Evolutionary conservation across 2,888 invertebrate species (phyloP).

Genomic region (Dryomyza anilis): DNA sequence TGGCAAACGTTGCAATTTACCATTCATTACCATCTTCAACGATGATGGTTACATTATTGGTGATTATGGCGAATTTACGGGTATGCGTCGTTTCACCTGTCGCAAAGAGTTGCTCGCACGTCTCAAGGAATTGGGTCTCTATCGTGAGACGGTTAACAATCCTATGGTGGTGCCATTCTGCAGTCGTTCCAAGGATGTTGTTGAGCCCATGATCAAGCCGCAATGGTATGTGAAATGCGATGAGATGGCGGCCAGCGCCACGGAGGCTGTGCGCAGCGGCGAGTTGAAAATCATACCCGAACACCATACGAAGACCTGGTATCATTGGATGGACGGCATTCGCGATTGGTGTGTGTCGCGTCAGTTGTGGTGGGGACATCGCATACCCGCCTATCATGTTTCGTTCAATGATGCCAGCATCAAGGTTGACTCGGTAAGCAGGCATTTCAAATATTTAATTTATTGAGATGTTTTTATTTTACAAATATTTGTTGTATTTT

Average conservation of each 20-base stretch:
- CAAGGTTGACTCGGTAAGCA: conserved; percentile 53
- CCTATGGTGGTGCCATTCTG: conserved; percentile 96
- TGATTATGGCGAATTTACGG: conserved; percentile 79
- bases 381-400: conserved; percentile 92
- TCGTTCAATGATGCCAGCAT: conserved; percentile 63
- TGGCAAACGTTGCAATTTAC: conserved; percentile 85
- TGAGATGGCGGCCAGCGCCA: conserved; percentile 87
- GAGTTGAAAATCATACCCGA: conserved; percentile 89
- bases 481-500: no score
- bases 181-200: conserved; percentile 95
- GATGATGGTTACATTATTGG: conserved; percentile 86
- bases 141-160: conserved; percentile 83
- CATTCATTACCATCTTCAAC: conserved; percentile 86
- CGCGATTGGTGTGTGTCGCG: conserved; percentile 98
- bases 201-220: conserved; percentile 93
- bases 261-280: conserved; percentile 78
- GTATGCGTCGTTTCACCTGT: conserved; percentile 90
- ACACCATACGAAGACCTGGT: conserved; percentile 91
- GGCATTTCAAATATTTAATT: background rate
- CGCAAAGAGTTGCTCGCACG: conserved; percentile 80
- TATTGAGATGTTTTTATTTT: no score
- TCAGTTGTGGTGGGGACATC: conserved; percentile 99
- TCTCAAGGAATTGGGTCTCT: conserved; percentile 74
- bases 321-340: conserved; percentile 94
- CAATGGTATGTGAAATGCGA: conserved; percentile 96